Percentiles rank a stretch among this genome's conserved stretches.
Conservation (phyloP, 2,113 vertebrate species). For the Antennarius striatus region DNA sequence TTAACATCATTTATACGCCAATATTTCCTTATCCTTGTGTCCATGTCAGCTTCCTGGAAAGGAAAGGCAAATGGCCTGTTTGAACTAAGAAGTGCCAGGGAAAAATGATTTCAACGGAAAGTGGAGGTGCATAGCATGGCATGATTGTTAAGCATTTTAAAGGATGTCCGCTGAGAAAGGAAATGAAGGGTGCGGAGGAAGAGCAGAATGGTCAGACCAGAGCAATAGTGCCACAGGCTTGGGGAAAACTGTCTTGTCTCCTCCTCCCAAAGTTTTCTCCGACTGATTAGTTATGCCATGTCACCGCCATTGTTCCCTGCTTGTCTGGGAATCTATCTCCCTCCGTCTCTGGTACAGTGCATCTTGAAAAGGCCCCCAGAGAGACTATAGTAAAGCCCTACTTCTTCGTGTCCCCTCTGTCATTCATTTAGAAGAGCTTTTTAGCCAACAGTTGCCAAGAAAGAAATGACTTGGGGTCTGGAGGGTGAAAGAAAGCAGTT, state of each 20-base stretch:
- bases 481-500: conserved; percentile 39
- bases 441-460: conserved; percentile 48
- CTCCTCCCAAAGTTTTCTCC: conserved; percentile 44
- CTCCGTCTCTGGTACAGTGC: conserved; percentile 45
- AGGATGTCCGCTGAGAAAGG: conserved; percentile 62
- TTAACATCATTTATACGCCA: neutral
- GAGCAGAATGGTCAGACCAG: conserved; percentile 13
- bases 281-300: conserved; percentile 67
- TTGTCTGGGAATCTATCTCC: conserved; percentile 54
- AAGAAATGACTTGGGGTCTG: conserved; percentile 52
- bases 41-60: neutral
- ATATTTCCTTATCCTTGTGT: conserved; percentile 37
- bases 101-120: conserved; percentile 42
- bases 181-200: conserved; percentile 57
- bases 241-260: conserved; percentile 18
- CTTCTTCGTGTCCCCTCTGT: conserved; percentile 49
- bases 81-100: conserved; percentile 32
- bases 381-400: conserved; percentile 43
- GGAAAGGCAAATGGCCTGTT: neutral
- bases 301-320: conserved; percentile 56
- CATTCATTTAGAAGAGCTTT: conserved; percentile 63
- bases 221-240: conserved; percentile 18
- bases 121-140: conserved; percentile 57
- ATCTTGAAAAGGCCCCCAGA: conserved; percentile 35
- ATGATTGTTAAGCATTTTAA: conserved; percentile 67